Percentiles rank a stretch among this genome's conserved stretches.
These are phyloP conservation scores for Rosalia funebris DNA, from an alignment of 2,888 invertebrate species.

Conservation along the genomic window DNA sequence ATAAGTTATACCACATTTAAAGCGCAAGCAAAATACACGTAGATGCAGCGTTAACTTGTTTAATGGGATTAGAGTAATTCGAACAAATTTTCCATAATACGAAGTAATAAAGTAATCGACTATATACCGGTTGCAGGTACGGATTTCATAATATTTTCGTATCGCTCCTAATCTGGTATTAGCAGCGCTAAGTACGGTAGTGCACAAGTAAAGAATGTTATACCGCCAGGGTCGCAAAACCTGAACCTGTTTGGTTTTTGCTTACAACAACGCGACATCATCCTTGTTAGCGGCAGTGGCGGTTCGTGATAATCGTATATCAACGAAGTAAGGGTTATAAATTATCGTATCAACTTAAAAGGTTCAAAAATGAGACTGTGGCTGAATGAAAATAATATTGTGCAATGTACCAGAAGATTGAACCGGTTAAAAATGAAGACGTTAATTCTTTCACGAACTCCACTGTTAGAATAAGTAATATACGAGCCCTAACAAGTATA, in stretches of 20 bases:
- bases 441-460: too few species aligned
- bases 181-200: constrained; percentile 29
- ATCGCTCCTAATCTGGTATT: constrained; percentile 29
- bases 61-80: constrained; percentile 4
- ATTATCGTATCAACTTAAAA: too few species aligned
- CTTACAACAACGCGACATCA: constrained; percentile 31
- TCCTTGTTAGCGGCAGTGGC: constrained; percentile 28
- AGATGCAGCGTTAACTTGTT: constrained; percentile 2
- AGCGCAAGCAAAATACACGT: too few species aligned
- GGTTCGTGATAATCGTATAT: constrained; percentile 9
- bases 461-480: too few species aligned
- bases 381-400: too few species aligned
- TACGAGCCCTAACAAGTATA: too few species aligned
- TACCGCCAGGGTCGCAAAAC: constrained; percentile 35
- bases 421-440: too few species aligned
- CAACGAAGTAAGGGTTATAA: too few species aligned
- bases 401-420: too few species aligned
- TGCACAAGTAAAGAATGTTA: constrained; percentile 26
- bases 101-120: constrained; percentile 11
- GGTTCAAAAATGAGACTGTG: too few species aligned
- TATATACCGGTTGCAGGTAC: constrained; percentile 19
- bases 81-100: constrained; percentile 19
- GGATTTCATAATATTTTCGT: constrained; percentile 31
- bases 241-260: constrained; percentile 37
- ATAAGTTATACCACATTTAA: too few species aligned